These are phyloP conservation scores for Rhinolophus ferrumequinum DNA, from an alignment of 2,113 vertebrate species.

Conservation along the genomic window DNA sequence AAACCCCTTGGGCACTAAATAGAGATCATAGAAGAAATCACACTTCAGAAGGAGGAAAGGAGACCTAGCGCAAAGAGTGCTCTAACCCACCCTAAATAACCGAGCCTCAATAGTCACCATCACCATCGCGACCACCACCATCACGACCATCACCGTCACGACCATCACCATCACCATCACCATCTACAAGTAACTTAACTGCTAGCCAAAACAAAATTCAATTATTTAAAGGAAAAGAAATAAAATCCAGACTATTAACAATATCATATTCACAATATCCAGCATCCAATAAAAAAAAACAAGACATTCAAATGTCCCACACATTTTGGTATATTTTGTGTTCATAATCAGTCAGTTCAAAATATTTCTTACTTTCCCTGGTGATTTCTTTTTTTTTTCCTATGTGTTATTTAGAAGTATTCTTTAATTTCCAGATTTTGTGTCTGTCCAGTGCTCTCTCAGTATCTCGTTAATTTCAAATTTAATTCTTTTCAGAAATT, in stretches of 20 bases:
- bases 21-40: not conserved
- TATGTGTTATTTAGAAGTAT: no score
- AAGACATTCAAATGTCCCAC: not conserved
- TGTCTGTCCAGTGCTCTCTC: no score
- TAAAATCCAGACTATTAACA: not conserved
- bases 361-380: no score
- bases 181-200: not conserved
- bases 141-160: not conserved
- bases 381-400: no score
- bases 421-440: no score
- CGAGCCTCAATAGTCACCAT: not conserved
- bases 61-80: not conserved
- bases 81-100: not conserved
- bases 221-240: constrained; percentile 8
- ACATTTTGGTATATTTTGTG: no score
- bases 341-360: no score
- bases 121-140: not conserved
- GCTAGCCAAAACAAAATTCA: constrained; percentile 21
- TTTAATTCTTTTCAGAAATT: no score
- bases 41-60: not conserved
- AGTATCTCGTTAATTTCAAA: no score
- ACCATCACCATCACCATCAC: not conserved
- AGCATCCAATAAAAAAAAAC: not conserved
- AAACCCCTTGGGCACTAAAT: not conserved
- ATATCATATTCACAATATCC: not conserved